Conservation (phyloP, 2,113 vertebrate genomes). For the Hyperoodon ampullatus region DNA sequence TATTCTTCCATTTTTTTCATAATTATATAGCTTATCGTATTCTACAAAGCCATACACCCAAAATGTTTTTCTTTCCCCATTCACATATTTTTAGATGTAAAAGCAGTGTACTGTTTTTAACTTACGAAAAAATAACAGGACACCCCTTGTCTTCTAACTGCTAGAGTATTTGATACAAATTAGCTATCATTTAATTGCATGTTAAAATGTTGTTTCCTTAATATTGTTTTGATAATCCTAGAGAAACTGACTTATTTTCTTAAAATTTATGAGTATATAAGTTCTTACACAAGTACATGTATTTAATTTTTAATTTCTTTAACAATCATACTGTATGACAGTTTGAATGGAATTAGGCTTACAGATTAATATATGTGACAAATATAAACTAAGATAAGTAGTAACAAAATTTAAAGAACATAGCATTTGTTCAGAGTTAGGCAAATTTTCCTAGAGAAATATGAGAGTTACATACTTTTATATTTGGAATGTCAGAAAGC, state of each 20-base stretch:
- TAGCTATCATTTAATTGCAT: constrained; percentile 37
- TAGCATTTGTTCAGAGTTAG: constrained; percentile 5
- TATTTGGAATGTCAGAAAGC: constrained; percentile 34
- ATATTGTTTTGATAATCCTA: neutral
- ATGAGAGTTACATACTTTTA: neutral
- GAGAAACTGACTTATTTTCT: neutral
- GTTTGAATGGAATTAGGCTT: constrained; percentile 48
- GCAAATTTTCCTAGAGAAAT: neutral
- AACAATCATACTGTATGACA: neutral
- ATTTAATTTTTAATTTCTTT: constrained; percentile 29
- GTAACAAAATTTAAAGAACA: constrained; percentile 30
- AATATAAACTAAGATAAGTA: constrained; percentile 29
- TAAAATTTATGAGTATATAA: neutral
- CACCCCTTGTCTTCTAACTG: neutral
- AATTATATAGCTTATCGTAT: neutral
- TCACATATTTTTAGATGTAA: neutral
- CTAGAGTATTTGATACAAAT: constrained; percentile 36
- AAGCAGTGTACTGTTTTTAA: neutral
- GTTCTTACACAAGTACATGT: neutral
- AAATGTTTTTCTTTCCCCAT: constrained; percentile 10
- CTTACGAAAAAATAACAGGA: neutral
- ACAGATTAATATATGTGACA: neutral
- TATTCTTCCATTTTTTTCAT: constrained; percentile 8
- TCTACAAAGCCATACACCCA: constrained; percentile 14
- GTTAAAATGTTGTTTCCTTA: constrained; percentile 17